A percentile compares a stretch with the other conserved stretches of the same genome.
These are phyloP conservation scores for Melopsittacus undulatus DNA, from an alignment of 2,797 vertebrate genomes.

Conservation along the genomic window DNA sequence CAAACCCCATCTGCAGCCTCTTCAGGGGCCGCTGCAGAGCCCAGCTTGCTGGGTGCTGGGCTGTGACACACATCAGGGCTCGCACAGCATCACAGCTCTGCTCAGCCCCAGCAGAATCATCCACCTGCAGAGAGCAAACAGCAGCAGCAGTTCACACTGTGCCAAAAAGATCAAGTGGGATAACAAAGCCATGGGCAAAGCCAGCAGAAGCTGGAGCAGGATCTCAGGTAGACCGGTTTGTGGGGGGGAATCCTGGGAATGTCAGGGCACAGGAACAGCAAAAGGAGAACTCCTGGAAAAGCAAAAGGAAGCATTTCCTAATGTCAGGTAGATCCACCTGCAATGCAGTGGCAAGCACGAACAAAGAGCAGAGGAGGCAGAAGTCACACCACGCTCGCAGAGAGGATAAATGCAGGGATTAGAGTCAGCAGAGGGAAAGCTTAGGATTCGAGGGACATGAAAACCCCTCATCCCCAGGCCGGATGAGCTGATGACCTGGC, in stretches of 20 bases:
- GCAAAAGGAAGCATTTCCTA: rapidly evolving
- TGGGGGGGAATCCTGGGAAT: background rate
- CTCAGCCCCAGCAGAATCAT: background rate
- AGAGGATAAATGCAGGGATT: rapidly evolving
- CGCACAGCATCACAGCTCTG: background rate
- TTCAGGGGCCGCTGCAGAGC: background rate
- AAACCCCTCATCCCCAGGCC: rapidly evolving
- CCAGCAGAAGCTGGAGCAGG: background rate
- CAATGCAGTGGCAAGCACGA: rapidly evolving
- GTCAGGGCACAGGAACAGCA: background rate
- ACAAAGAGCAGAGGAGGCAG: background rate
- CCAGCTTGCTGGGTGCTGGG: background rate
- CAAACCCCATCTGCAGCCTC: background rate
- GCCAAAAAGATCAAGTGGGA: rapidly evolving
- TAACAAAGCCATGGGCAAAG: background rate
- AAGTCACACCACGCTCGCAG: rapidly evolving
- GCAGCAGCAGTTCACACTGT: rapidly evolving
- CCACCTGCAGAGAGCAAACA: background rate
- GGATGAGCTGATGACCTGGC: rapidly evolving
- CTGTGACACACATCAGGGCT: background rate
- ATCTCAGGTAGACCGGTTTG: background rate
- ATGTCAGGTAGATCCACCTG: background rate
- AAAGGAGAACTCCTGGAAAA: background rate
- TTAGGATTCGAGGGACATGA: background rate
- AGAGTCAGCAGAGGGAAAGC: background rate